These are phyloP conservation scores for Celastrina argiolus DNA, from an alignment of 2,888 invertebrate genomes.

Conservation along the genomic window DNA sequence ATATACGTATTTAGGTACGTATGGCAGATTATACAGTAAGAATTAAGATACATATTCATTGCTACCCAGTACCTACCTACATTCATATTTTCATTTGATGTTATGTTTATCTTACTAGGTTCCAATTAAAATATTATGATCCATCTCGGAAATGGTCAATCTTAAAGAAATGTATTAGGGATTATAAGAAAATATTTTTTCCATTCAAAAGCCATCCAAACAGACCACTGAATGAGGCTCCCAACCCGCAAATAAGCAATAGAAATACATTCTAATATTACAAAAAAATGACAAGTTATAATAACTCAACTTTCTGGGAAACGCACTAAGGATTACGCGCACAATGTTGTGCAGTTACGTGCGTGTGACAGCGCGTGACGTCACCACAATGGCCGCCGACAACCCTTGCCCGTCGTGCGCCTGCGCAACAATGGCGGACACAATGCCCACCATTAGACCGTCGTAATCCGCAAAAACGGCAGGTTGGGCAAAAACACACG, in stretches of 20 bases:
- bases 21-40: too few species aligned
- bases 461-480: slow-evolving; percentile 16
- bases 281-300: slow-evolving; percentile 10
- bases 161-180: neutral
- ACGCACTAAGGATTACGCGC: neutral
- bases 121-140: too few species aligned
- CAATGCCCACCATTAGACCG: slow-evolving; percentile 20
- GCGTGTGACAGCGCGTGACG: slow-evolving; percentile 10
- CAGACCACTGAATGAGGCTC: neutral
- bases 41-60: too few species aligned
- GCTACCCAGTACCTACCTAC: too few species aligned
- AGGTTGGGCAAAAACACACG: slow-evolving; percentile 3
- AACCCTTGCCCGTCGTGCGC: slow-evolving; percentile 7
- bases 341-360: slow-evolving; percentile 5
- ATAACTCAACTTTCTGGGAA: slow-evolving; percentile 3
- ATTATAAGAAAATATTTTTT: neutral
- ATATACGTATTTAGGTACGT: too few species aligned
- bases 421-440: neutral
- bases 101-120: too few species aligned
- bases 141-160: neutral
- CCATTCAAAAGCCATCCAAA: neutral
- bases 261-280: neutral
- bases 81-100: too few species aligned
- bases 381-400: neutral
- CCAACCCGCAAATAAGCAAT: slow-evolving; percentile 7